Conservation (phyloP, 2,113 vertebrate species). For the Meriones unguiculatus region DNA sequence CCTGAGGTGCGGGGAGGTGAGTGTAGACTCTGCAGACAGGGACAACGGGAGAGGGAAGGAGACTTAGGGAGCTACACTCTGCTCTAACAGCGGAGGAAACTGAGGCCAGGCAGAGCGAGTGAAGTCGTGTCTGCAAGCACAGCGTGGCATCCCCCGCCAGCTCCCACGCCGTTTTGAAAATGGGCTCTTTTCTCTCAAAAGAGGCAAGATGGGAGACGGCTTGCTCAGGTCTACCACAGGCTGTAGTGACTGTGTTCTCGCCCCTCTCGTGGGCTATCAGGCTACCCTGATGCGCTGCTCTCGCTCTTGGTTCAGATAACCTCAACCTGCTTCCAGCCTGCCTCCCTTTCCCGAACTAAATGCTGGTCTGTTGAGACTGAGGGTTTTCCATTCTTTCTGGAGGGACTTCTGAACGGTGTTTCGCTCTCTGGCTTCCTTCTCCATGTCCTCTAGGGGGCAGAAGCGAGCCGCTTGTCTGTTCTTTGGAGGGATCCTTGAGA, state of each 20-base stretch:
- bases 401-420: background rate
- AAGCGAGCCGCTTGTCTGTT: conserved; percentile 11
- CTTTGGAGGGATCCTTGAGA: background rate
- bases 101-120: background rate
- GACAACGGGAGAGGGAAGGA: background rate
- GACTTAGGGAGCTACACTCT: background rate
- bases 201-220: background rate
- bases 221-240: background rate
- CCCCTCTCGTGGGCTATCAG: background rate
- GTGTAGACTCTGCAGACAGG: background rate
- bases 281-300: background rate
- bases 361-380: background rate
- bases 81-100: conserved; percentile 5
- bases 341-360: conserved; percentile 1
- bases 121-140: background rate
- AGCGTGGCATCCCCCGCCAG: background rate
- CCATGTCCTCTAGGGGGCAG: conserved; percentile 74
- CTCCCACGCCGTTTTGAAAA: background rate
- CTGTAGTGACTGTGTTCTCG: background rate
- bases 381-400: background rate
- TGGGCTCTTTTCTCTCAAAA: background rate
- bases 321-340: background rate
- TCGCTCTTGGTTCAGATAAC: conserved; percentile 11
- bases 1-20: background rate
- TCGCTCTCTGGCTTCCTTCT: background rate